These are phyloP conservation scores for Pyrgus malvae DNA, from an alignment of 2,888 invertebrate genomes.

Conservation along the genomic window DNA sequence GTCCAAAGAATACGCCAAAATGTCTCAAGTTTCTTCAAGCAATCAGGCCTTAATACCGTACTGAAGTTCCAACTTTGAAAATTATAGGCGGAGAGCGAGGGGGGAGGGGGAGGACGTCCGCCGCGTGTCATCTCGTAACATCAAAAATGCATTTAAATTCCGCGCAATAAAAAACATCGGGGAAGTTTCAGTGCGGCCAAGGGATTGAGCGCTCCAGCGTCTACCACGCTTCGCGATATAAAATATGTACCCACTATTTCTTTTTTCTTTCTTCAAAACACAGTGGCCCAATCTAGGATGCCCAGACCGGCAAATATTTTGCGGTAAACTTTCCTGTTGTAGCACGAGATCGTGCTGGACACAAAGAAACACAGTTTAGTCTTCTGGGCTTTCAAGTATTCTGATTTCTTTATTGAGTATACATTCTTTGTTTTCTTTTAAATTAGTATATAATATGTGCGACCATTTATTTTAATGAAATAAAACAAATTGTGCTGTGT, in stretches of 20 bases:
- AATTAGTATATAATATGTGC: too few species aligned
- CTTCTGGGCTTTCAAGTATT: too few species aligned
- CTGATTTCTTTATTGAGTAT: too few species aligned
- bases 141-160: constrained; percentile 83
- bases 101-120: constrained; percentile 70
- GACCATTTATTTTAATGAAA: too few species aligned
- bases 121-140: constrained; percentile 82
- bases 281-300: constrained; percentile 32
- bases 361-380: too few species aligned
- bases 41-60: constrained; percentile 82
- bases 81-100: constrained; percentile 73
- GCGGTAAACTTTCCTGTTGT: background rate
- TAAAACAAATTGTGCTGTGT: too few species aligned
- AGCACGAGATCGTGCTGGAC: too few species aligned
- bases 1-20: constrained; percentile 79
- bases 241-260: constrained; percentile 55
- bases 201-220: constrained; percentile 61
- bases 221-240: constrained; percentile 59
- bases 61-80: constrained; percentile 81
- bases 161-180: constrained; percentile 81
- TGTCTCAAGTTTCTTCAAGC: constrained; percentile 81
- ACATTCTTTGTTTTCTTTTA: too few species aligned
- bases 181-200: constrained; percentile 75
- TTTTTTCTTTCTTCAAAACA: constrained; percentile 32
- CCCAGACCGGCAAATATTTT: background rate